A percentile compares a stretch with the other conserved stretches of the same genome.
Conservation (phyloP, 1,140 invertebrate genomes). For the Ceratitis capitata region DNA sequence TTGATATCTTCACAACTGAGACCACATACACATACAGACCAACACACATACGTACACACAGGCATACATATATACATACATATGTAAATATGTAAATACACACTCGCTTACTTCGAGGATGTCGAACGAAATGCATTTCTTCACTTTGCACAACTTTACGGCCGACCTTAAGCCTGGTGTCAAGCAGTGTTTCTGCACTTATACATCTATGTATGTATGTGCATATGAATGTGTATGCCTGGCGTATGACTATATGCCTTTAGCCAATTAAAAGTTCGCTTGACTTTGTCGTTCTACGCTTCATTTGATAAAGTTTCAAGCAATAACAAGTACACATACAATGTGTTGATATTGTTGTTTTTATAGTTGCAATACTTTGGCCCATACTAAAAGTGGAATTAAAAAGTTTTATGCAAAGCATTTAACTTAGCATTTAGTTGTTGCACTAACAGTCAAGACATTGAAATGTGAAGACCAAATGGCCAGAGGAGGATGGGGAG, state of each 20-base stretch:
- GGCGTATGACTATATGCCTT: conserved; percentile 50
- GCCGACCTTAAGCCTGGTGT: neutral
- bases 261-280: conserved; percentile 62
- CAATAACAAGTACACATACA: neutral
- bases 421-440: no score
- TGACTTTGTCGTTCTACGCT: conserved; percentile 55
- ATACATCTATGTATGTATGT: neutral
- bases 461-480: no score
- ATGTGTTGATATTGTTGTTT: neutral
- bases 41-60: neutral
- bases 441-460: no score
- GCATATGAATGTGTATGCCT: neutral
- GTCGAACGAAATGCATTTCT: neutral
- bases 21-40: neutral
- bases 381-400: conserved; percentile 49
- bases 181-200: neutral
- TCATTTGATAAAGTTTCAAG: conserved; percentile 59
- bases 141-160: neutral
- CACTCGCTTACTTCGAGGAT: neutral
- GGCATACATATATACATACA: neutral
- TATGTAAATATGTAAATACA: neutral
- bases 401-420: conserved; percentile 51
- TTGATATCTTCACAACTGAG: conserved; percentile 10
- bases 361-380: neutral
- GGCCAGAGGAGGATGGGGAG: no score